Evolutionary conservation across 1,140 invertebrate genomes (phyloP).

Genomic region (Penaeus vannamei): DNA sequence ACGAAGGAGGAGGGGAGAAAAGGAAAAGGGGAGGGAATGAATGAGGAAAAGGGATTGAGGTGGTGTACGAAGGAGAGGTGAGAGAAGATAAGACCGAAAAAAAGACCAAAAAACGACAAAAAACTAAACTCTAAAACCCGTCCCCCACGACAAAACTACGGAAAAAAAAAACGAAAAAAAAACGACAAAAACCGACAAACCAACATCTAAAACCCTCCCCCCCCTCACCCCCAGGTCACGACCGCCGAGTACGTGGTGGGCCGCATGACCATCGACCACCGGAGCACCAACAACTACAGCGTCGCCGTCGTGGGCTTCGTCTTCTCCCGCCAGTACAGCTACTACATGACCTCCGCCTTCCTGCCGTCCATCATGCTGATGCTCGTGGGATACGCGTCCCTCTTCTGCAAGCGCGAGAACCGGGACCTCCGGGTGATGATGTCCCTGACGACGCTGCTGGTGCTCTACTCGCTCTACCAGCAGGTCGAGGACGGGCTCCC

Average conservation of each 20-base stretch:
- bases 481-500: background rate
- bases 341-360: constrained; percentile 11
- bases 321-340: background rate
- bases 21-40: no score
- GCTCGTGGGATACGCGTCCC: background rate
- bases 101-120: no score
- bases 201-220: background rate
- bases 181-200: no score
- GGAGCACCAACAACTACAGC: background rate
- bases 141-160: no score
- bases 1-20: no score
- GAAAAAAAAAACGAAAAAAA: no score
- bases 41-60: no score
- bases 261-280: background rate
- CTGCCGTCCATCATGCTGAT: constrained; percentile 4
- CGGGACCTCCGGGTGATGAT: background rate
- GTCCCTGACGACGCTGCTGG: constrained; percentile 18
- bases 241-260: background rate
- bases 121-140: background rate
- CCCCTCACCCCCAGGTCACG: background rate
- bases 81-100: no score
- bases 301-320: background rate
- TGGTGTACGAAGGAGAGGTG: no score
- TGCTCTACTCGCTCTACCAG: background rate
- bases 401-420: constrained; percentile 5